Evolutionary conservation across 2,113 vertebrate species (phyloP).

Genomic region (Daphoenositta chrysoptera): DNA sequence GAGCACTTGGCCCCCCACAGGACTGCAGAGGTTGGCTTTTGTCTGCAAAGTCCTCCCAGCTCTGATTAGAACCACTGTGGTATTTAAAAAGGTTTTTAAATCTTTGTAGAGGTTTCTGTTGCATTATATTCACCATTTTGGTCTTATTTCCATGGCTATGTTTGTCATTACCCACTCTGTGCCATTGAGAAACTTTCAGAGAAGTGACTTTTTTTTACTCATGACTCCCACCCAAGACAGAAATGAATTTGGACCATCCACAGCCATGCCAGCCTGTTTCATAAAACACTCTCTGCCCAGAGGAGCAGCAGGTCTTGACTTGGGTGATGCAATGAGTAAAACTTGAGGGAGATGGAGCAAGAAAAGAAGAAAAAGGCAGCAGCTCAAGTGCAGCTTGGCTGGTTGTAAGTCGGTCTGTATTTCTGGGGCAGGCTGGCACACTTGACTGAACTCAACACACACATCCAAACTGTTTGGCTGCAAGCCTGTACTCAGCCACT

Average conservation of each 20-base stretch:
- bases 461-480: background rate
- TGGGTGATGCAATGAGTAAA: background rate
- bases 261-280: background rate
- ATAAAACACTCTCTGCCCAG: background rate
- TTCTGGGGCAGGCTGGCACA: background rate
- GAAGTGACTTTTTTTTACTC: background rate
- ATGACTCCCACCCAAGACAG: background rate
- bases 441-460: background rate
- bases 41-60: background rate
- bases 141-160: background rate
- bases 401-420: background rate
- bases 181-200: background rate
- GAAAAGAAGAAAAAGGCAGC: background rate
- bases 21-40: background rate
- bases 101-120: background rate
- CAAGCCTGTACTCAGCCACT: background rate
- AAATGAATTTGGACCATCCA: background rate
- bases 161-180: background rate
- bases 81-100: background rate
- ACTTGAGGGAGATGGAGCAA: background rate
- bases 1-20: background rate
- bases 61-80: background rate
- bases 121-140: background rate
- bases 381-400: background rate
- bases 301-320: background rate